Base-by-base conservation (phyloP, 1,140 invertebrate genomes). In the Drosophila melanica region DNA sequence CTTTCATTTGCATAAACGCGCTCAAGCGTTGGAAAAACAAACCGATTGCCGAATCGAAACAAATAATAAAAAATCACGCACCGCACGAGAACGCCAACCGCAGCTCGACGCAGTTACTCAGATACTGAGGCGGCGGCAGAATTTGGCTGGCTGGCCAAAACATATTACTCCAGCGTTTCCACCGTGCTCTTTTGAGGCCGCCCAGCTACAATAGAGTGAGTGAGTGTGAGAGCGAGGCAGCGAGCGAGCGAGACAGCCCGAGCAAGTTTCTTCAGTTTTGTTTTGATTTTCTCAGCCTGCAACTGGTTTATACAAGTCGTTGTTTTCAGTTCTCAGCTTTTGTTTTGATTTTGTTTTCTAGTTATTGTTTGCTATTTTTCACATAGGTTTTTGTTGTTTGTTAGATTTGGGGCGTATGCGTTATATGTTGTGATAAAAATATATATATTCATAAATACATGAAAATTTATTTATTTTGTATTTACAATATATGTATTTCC, bases 251-350 rank as follows among this genome's bases (percentile, higher is more conserved):
- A 54, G 50, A 62, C 10, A 48, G 30, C 20, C 50, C n/a, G 54
- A 65, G 75, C 63, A 75, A 39, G 66, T 57, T 57, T 74, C 60
- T 73, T 89, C 48, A 14, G 65, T 60, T 81, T 89, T 87, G 79
- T 84, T 87, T 79, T 89, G 79, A 79, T 89, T 89, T 68, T 54
- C 47, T 51, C 71, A 64, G 68, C 54, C 62, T 59, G 79, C 79
- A 87, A 86, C 82, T 87, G 75, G 82, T 86, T 86, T 86, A 73
- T 53, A 66, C 41, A 51, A 44, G 58, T 68, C 73, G 78, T 55
- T 75, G 53, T 51, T 30, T 67, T 72, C 60, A 16, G 55, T 76
- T 41, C 63, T 30, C 35, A 16, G 67, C 64, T 75, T 55, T 58
- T 68, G 74, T 77, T 72, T 76, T 63, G 57, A 44, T 78, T 58